These are phyloP conservation scores for Cheilosia soror DNA, from an alignment of 2,888 invertebrate species.

Conservation along the genomic window DNA sequence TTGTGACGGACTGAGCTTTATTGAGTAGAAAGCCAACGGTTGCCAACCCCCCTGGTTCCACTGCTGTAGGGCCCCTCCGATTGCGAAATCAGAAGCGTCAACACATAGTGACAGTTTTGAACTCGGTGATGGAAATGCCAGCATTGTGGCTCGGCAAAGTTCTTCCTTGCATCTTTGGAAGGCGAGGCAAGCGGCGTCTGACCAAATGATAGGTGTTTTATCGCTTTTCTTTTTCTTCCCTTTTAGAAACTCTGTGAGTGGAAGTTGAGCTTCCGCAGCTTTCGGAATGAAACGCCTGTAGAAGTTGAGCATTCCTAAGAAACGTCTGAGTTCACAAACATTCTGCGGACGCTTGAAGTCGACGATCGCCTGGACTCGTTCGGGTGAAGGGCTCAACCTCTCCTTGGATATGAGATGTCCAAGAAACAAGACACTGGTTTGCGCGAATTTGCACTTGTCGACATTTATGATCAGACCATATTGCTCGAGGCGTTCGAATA, in stretches of 20 bases:
- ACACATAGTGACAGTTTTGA: conserved; percentile 40
- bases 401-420: conserved; percentile 48
- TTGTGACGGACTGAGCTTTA: background rate
- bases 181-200: background rate
- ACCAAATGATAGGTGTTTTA: conserved; percentile 32
- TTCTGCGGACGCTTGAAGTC: conserved; percentile 49
- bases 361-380: conserved; percentile 50
- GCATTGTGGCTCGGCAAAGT: conserved; percentile 25
- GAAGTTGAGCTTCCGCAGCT: conserved; percentile 14
- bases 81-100: conserved; percentile 59
- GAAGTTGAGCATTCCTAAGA: conserved; percentile 70
- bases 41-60: conserved; percentile 32
- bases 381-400: conserved; percentile 58
- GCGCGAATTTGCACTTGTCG: conserved; percentile 49
- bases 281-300: conserved; percentile 65
- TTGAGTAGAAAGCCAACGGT: background rate
- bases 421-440: conserved; percentile 25
- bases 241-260: conserved; percentile 25
- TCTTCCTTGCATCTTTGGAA: conserved; percentile 52
- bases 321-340: conserved; percentile 60
- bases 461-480: conserved; percentile 75
- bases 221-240: conserved; percentile 54
- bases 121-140: conserved; percentile 24
- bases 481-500: conserved; percentile 75
- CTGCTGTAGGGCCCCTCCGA: conserved; percentile 63